Conservation (phyloP, 53 echinoderm and acorn worm species). For the Holothuria leucospilota region DNA sequence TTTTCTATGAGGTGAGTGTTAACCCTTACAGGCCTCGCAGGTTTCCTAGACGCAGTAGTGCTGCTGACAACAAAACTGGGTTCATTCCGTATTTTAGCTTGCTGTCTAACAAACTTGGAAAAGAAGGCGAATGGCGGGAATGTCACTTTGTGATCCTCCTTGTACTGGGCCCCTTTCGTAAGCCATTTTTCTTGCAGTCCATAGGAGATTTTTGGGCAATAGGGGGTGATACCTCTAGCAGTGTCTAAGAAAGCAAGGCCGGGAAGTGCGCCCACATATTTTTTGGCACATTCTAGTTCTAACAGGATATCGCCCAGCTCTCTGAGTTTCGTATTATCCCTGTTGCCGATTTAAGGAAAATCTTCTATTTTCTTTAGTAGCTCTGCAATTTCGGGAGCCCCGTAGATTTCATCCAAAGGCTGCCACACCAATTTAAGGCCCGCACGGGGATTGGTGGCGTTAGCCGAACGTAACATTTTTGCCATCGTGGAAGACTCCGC, state of each 20-base stretch:
- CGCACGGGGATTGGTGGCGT: not conserved
- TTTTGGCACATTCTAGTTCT: constrained; percentile 59
- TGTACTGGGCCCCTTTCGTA: constrained; percentile 55
- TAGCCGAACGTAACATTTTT: not conserved
- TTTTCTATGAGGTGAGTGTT: constrained; percentile 20
- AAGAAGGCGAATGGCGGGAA: constrained; percentile 62
- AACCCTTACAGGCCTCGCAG: not conserved
- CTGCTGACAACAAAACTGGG: constrained; percentile 44
- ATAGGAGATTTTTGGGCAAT: constrained; percentile 56
- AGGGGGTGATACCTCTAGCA: constrained; percentile 38
- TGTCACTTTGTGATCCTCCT: constrained; percentile 14
- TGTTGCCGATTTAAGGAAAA: constrained; percentile 49
- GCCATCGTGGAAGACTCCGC: constrained; percentile 9
- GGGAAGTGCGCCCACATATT: constrained; percentile 41
- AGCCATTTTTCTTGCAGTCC: constrained; percentile 64
- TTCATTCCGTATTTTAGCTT: constrained; percentile 45
- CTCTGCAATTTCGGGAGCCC: constrained; percentile 55
- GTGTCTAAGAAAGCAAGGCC: constrained; percentile 62
- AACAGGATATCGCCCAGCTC: constrained; percentile 52
- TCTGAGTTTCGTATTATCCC: constrained; percentile 53
- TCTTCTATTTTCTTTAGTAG: constrained; percentile 38
- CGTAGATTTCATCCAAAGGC: constrained; percentile 49
- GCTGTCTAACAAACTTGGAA: constrained; percentile 42
- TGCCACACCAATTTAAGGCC: constrained; percentile 55
- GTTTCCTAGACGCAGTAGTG: not conserved